These are phyloP conservation scores for Micromesistius poutassou DNA, from an alignment of 2,797 vertebrate species.

Conservation along the genomic window DNA sequence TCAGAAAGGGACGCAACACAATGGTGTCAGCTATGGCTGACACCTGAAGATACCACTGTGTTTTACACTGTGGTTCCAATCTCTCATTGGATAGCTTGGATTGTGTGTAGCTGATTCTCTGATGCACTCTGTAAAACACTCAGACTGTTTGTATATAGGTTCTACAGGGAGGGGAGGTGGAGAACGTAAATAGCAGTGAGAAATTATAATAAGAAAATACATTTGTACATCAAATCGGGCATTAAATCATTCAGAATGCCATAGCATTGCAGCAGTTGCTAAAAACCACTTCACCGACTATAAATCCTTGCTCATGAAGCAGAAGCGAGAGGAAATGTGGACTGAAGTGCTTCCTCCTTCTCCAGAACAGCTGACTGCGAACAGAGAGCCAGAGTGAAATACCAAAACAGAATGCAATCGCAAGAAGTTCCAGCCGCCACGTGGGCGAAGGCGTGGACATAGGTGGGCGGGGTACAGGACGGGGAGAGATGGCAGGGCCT, in stretches of 20 bases:
- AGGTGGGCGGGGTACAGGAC: slow-evolving; percentile 42
- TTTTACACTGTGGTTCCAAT: not conserved
- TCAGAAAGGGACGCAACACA: not conserved
- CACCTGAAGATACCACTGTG: not conserved
- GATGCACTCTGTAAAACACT: not conserved
- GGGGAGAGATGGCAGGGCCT: slow-evolving; percentile 49
- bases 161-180: not conserved
- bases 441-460: slow-evolving; percentile 41
- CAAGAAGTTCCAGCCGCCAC: slow-evolving; percentile 35
- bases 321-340: not conserved
- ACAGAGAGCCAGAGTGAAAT: not conserved
- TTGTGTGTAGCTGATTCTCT: not conserved
- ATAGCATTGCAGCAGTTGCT: slow-evolving; percentile 9
- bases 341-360: not conserved
- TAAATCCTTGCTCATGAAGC: not conserved
- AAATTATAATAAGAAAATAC: not conserved
- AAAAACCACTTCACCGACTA: slow-evolving; percentile 11
- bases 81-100: too few relatives aligned
- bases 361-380: slow-evolving; percentile 2
- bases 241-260: not conserved
- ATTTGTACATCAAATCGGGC: not conserved
- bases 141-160: not conserved
- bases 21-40: not conserved
- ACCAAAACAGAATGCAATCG: slow-evolving; percentile 14
- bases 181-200: not conserved